A percentile compares a stretch with the other conserved stretches of the same genome.
Conservation (phyloP, 2,797 vertebrate genomes). For the Numenius phaeopus region DNA sequence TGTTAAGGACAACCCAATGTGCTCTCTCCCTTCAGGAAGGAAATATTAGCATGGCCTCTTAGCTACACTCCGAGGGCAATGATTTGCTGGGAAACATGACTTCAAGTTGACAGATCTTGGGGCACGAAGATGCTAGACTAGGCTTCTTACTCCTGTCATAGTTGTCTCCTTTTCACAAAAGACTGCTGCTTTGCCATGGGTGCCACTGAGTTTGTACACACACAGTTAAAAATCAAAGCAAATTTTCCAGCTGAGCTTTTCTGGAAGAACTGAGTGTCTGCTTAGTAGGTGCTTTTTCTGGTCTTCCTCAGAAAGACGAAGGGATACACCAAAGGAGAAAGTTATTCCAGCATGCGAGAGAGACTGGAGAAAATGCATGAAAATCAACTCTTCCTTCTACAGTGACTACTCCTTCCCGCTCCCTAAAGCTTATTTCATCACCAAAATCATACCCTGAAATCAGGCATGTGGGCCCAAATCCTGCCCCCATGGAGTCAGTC, state of each 20-base stretch:
- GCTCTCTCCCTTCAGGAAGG: slow-evolving; percentile 43
- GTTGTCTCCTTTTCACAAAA: neutral
- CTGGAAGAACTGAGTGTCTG: neutral
- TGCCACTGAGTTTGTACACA: rapidly evolving
- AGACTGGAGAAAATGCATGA: neutral
- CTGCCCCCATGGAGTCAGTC: neutral
- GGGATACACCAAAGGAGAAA: neutral
- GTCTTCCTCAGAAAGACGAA: neutral
- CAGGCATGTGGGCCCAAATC: slow-evolving; percentile 23
- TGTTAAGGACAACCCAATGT: slow-evolving; percentile 25
- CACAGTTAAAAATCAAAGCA: neutral
- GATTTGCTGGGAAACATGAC: slow-evolving; percentile 11
- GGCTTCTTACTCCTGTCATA: neutral
- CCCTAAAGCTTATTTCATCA: neutral
- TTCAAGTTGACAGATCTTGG: neutral
- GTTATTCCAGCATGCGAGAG: neutral
- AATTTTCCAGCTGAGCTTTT: neutral
- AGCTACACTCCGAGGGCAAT: neutral
- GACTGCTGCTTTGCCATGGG: neutral
- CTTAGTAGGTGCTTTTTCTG: neutral
- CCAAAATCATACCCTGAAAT: slow-evolving; percentile 39
- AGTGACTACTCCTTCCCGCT: neutral
- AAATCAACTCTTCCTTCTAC: neutral
- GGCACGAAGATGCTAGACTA: neutral
- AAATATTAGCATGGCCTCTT: slow-evolving; percentile 36